Conservation (phyloP, 2,888 invertebrate genomes). For the Drosophila aldrichi region DNA sequence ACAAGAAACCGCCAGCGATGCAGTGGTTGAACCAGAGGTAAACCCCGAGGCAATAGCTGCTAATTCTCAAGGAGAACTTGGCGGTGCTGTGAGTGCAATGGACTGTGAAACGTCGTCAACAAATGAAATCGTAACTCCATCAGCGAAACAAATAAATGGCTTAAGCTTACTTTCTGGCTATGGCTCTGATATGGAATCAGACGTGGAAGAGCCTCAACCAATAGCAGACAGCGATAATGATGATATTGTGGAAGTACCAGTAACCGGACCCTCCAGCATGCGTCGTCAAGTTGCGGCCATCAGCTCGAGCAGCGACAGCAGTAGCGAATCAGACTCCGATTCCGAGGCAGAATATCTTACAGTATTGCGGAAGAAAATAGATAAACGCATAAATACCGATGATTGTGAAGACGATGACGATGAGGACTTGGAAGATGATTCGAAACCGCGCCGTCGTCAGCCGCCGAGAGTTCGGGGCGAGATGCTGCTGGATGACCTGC, state of each 20-base stretch:
- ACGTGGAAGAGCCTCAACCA: conserved; percentile 29
- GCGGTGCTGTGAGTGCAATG: conserved; percentile 9
- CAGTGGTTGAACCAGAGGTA: background rate
- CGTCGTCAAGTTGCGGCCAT: conserved; percentile 72
- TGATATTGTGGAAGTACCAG: conserved; percentile 74
- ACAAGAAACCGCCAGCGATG: no score
- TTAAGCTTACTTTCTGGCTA: conserved; percentile 81
- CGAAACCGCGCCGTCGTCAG: conserved; percentile 55
- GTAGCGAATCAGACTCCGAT: conserved; percentile 61
- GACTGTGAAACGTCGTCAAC: conserved; percentile 17
- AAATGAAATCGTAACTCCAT: background rate
- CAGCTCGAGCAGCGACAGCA: conserved; percentile 67
- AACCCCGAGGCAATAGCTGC: background rate
- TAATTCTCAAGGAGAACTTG: background rate
- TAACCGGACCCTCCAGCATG: conserved; percentile 16
- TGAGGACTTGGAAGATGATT: conserved; percentile 61
- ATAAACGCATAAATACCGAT: conserved; percentile 70
- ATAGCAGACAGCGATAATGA: conserved; percentile 57
- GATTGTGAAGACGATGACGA: conserved; percentile 76
- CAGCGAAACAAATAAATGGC: conserved; percentile 45
- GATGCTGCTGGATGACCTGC: conserved; percentile 88
- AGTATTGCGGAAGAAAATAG: conserved; percentile 72
- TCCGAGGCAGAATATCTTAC: conserved; percentile 77
- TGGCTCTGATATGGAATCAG: conserved; percentile 68
- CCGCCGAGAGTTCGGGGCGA: conserved; percentile 83